phyloP scores from a whole-genome alignment of 2,797 vertebrate genomes.

The Rhyacichthys aspro region DNA sequence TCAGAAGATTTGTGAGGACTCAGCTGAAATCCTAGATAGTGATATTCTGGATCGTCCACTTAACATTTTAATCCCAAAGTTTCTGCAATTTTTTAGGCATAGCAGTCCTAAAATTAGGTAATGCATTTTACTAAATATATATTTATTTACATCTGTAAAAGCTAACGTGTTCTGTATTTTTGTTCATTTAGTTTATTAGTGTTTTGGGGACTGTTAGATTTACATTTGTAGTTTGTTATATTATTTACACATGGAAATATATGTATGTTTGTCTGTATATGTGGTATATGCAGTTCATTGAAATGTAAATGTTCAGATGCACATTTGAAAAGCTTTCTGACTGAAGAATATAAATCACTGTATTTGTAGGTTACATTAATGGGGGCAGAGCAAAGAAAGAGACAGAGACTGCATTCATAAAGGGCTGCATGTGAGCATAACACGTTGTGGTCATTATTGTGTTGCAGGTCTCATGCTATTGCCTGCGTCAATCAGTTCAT shows the following conservation, averaged over 20 bases:
- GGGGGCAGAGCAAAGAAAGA: constrained; percentile 2
- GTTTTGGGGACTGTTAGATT: no score
- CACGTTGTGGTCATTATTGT: constrained; percentile 29
- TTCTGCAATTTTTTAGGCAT: constrained; percentile 97
- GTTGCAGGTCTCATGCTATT: constrained; percentile 93
- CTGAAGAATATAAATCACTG: constrained; percentile 14
- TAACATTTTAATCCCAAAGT: constrained; percentile 98
- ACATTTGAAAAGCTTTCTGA: background rate
- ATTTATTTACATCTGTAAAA: no score
- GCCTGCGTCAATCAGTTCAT: constrained; percentile 98
- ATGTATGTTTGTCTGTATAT: no score
- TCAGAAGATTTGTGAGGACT: constrained; percentile 98
- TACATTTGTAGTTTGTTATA: background rate
- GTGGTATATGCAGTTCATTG: background rate
- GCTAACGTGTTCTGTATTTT: no score
- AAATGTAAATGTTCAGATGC: background rate
- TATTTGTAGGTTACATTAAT: constrained; percentile 13
- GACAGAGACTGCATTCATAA: constrained; percentile 47
- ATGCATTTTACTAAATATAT: background rate
- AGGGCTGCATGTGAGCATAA: constrained; percentile 38
- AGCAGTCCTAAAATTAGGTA: constrained; percentile 97
- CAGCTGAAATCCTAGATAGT: constrained; percentile 96
- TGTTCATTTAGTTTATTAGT: background rate
- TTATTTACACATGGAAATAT: no score
- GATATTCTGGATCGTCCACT: constrained; percentile 94